Base-by-base conservation (phyloP, 2,113 vertebrate species). In the Chaetodon auriga region DNA sequence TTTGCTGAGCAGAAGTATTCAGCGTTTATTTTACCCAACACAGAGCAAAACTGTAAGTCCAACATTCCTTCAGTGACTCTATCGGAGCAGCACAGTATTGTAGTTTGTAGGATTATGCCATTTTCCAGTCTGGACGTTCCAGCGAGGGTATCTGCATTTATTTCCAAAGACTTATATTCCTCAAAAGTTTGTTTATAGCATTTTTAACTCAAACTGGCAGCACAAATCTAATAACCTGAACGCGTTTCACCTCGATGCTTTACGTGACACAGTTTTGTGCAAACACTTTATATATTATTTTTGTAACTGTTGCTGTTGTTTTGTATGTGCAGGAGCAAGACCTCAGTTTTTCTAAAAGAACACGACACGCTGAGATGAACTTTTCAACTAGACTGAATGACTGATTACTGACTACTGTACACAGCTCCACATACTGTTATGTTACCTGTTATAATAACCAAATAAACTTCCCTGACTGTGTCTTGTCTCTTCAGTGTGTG, bases 341-440 rank as follows among this genome's bases (percentile, higher is more conserved):
- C 60, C 82, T 87, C 60, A 65, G 83, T 86, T 90, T 30, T 76
- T 78, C 53, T 82, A 62, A 86, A 78, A 74, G 85, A 91, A 87
- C 89, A 81, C 83, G 72, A 90, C 85, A 74, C 51, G 66, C 84
- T 80, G 80, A 91, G 85, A 80, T 70, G 19, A 85, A 46, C 81
- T 57, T 84, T 75, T 49, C 78, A 86, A 80, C 78, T 80, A 68
- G 64, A 90, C 78, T 82, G 75, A 84, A 78, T 71, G 83, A 87
- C 82, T 87, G 75, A 84, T 88, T 87, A 85, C 88, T 92, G 90
- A 95, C 94, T 95, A 94, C 94, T 95, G 92, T 94, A 84, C 89
- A 92, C 90, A 70, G 75, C 89, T 89, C 90, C 89, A 90, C 87
- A 71, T n/a, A 88, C 55, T 90, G 91, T 85, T 87, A 81, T 91